Evolutionary conservation across 2,113 vertebrate genomes (phyloP), one percentile per base, ranked within the genome.

Genomic region (Mesocricetus auratus): DNA sequence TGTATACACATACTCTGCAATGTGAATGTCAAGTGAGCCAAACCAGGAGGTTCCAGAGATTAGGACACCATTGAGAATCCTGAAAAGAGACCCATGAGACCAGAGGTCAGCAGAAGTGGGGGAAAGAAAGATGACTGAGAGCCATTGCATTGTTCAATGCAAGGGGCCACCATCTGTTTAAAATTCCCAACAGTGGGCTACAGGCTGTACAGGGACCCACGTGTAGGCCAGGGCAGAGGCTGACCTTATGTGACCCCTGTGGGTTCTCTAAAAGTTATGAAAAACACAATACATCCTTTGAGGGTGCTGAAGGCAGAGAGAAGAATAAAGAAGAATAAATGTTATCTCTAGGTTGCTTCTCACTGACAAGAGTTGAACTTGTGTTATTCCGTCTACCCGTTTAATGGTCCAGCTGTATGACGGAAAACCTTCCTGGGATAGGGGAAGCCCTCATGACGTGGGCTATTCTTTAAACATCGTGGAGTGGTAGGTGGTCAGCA

Each of bases 311-410:
- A 90, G 78, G 26, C 7, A 74, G 56, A 91, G 58, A 82, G 69
- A 91, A 89, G 58, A 96, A 53, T 74, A 75, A 75, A 68, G 69
- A 93, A 89, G 69, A 95, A 60, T 53, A 83, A 71, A 17, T 81
- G 12, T 81, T 89, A 64, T 60, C 33, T 94, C 81, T 29, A n/a
- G 36, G 90, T 87, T 1, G 22, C 36, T 89, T 92, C 74, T 26
- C 90, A 19, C 7, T 79, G 26, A 7, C 86, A 82, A 81, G 60
- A 89, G 24, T 90, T 47, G 58, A 86, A 79, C n/a, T 64, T 86
- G 16, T 39, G 29, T 77, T 79, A 4, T 64, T 62, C 19, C 0
- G 5, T 50, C 22, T 88, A 1, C 19, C 6, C 33, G 10, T 45
- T 47, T 29, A 3, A 45, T 89, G 6, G 26, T 53, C 87, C 13